These are phyloP conservation scores for Apoda limacodes DNA, from an alignment of 2,888 invertebrate species.

Conservation along the genomic window DNA sequence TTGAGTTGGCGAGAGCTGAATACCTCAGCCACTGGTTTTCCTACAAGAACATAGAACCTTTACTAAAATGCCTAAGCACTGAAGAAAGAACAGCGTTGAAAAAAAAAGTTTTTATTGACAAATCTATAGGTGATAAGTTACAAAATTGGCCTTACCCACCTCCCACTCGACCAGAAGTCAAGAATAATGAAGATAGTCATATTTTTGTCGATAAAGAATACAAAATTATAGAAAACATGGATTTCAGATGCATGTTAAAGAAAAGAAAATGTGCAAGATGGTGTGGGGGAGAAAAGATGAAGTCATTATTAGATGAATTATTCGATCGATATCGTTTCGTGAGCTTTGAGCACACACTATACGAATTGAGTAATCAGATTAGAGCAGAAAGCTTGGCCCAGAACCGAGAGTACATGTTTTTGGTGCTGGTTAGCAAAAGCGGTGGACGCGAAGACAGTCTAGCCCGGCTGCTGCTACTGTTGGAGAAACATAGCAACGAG, in stretches of 20 bases:
- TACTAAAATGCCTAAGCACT: slow-evolving; percentile 29
- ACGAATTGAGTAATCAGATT: slow-evolving; percentile 33
- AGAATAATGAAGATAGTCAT: slow-evolving; percentile 16
- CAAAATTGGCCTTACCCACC: slow-evolving; percentile 28
- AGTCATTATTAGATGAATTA: slow-evolving; percentile 31
- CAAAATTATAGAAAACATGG: slow-evolving; percentile 2
- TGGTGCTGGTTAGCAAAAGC: slow-evolving; percentile 47
- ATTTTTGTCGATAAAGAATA: slow-evolving; percentile 26
- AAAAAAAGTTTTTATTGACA: slow-evolving; percentile 34
- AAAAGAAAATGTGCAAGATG: background rate
- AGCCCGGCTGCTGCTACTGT: slow-evolving; percentile 27
- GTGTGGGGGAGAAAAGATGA: background rate
- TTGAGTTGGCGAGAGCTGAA: slow-evolving; percentile 32
- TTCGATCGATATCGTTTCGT: slow-evolving; percentile 39
- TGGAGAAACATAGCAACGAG: slow-evolving; percentile 38
- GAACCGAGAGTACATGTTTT: slow-evolving; percentile 38
- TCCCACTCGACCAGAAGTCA: slow-evolving; percentile 7
- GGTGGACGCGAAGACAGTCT: slow-evolving; percentile 33
- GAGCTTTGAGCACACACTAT: slow-evolving; percentile 34
- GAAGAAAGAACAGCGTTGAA: slow-evolving; percentile 29
- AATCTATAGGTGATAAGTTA: slow-evolving; percentile 25
- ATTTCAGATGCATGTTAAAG: background rate
- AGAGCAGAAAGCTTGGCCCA: slow-evolving; percentile 29
- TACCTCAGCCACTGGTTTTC: slow-evolving; percentile 31
- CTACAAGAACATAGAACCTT: slow-evolving; percentile 34